Conservation (phyloP, 2,113 vertebrate species). For the Corythaixoides concolor region DNA sequence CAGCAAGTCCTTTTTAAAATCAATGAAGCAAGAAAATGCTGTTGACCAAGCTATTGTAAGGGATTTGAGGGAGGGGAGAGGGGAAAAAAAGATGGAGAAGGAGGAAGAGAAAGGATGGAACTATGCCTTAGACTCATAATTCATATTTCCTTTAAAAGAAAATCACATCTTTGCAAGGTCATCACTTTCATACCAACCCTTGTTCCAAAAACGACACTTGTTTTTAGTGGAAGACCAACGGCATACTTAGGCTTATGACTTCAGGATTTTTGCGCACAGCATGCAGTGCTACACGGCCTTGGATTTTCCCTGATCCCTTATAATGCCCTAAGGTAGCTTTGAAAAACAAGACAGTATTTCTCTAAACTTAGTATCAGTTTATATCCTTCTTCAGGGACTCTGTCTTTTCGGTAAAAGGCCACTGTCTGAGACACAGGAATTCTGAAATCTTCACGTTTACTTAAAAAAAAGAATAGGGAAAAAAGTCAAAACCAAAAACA, state of each 20-base stretch:
- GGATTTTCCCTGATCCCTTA: neutral
- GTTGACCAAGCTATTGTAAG: constrained; percentile 62
- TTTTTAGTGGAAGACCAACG: neutral
- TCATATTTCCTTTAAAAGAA: neutral
- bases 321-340: neutral
- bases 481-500: neutral
- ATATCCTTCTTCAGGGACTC: neutral
- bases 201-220: neutral
- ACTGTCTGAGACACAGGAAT: neutral
- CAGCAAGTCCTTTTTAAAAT: constrained; percentile 67
- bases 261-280: neutral
- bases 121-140: neutral
- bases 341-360: neutral
- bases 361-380: neutral
- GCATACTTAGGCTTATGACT: neutral
- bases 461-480: neutral
- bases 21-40: constrained; percentile 70
- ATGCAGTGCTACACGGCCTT: neutral
- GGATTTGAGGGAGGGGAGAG: neutral
- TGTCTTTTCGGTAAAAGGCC: neutral
- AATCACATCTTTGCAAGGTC: neutral
- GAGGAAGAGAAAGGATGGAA: constrained; percentile 4
- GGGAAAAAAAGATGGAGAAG: neutral
- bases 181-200: neutral
- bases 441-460: neutral